phyloP scores from a whole-genome alignment of 2,797 vertebrate species.

The Hippopotamyrus pictus region DNA sequence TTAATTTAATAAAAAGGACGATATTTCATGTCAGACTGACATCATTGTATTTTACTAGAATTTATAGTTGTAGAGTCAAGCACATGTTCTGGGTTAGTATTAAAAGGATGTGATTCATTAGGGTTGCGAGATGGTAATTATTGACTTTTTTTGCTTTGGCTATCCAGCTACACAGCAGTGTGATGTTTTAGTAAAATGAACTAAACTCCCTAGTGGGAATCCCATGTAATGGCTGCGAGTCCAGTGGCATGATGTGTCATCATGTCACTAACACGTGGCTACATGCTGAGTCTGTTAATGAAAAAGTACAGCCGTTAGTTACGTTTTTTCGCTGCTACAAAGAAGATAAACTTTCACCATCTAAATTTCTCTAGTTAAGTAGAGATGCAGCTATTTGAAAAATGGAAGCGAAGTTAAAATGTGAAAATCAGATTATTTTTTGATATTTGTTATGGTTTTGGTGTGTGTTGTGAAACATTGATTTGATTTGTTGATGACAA shows the following conservation, averaged over 20 bases:
- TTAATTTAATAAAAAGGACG: background rate
- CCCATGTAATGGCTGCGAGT: background rate
- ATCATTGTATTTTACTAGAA: background rate
- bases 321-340: background rate
- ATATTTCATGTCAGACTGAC: background rate
- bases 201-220: background rate
- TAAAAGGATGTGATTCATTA: background rate
- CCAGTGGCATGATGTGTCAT: background rate
- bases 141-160: background rate
- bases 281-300: background rate
- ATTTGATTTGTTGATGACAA: background rate
- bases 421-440: background rate
- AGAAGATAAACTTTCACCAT: background rate
- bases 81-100: background rate
- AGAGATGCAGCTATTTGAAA: background rate
- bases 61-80: background rate
- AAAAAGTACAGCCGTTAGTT: background rate
- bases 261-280: background rate
- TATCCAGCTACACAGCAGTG: background rate
- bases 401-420: background rate
- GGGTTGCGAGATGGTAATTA: background rate
- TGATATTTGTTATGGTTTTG: background rate
- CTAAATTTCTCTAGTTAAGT: background rate
- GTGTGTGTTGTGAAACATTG: background rate
- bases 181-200: background rate